phyloP scores from a whole-genome alignment of 2,888 invertebrate genomes.

The Ectemnius continuus region DNA sequence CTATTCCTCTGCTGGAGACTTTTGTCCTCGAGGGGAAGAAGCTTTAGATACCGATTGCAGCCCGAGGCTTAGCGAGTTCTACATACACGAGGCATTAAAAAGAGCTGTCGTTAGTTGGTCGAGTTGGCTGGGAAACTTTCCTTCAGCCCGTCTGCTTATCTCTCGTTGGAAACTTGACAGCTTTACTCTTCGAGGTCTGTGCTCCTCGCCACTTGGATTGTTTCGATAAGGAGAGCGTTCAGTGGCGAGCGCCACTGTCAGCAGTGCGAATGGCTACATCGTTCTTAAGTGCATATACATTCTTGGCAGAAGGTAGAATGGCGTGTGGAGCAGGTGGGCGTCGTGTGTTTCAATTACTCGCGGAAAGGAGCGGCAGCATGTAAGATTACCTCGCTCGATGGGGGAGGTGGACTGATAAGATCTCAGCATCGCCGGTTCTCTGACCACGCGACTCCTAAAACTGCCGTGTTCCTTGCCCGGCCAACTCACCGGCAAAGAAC shows the following conservation, averaged over 20 bases:
- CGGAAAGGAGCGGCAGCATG: constrained; percentile 5
- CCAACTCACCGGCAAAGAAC: background rate
- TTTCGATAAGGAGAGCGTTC: no score
- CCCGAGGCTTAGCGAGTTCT: constrained; percentile 21
- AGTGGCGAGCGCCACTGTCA: background rate
- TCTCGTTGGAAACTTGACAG: background rate
- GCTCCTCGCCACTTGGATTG: no score
- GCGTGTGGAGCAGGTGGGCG: background rate
- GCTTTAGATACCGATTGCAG: constrained; percentile 30
- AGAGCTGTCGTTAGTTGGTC: constrained; percentile 41
- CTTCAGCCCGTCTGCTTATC: constrained; percentile 16
- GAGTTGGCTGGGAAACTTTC: constrained; percentile 11
- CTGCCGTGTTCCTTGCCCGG: background rate
- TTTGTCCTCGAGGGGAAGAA: constrained; percentile 11
- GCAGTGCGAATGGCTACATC: background rate
- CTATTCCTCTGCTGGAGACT: background rate
- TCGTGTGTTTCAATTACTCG: constrained; percentile 8
- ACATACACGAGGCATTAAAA: constrained; percentile 17
- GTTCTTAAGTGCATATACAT: no score
- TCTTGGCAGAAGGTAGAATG: background rate
- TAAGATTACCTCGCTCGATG: constrained; percentile 4
- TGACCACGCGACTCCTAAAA: background rate
- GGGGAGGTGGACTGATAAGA: background rate
- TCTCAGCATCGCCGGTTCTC: background rate
- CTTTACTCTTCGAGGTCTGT: background rate